Percentiles rank a stretch among this genome's conserved stretches.
phyloP scores from a whole-genome alignment of 2,113 vertebrate genomes.

The Macaca mulatta region DNA sequence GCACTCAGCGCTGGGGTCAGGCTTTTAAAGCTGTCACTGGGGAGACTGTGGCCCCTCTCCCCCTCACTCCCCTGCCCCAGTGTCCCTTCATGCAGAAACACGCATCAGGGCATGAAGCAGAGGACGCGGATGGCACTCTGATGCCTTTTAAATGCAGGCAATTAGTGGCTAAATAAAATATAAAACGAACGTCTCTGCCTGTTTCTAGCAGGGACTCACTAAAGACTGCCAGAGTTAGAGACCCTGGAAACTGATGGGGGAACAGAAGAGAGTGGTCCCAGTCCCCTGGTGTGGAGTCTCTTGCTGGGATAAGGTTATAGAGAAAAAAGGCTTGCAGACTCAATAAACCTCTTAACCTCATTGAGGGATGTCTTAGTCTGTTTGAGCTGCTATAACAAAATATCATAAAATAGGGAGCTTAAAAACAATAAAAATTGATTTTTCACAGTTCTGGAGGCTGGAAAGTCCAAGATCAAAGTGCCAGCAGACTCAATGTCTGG shows the following conservation, averaged over 20 bases:
- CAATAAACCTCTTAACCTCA: not conserved
- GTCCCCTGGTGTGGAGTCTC: not conserved
- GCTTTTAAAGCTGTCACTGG: constrained; percentile 76
- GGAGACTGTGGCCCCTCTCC: constrained; percentile 53
- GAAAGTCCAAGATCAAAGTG: not conserved
- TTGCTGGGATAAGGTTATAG: not conserved
- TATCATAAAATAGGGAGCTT: not conserved
- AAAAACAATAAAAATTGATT: not conserved
- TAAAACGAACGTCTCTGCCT: constrained; percentile 26
- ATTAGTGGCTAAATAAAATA: constrained; percentile 77
- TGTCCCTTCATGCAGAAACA: constrained; percentile 75
- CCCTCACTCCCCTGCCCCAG: constrained; percentile 5
- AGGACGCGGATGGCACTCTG: constrained; percentile 62
- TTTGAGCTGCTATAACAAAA: not conserved
- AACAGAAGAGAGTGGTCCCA: not conserved
- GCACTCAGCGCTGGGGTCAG: constrained; percentile 61
- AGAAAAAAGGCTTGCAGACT: not conserved
- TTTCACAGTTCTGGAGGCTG: not conserved
- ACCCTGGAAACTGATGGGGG: not conserved
- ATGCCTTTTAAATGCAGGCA: constrained; percentile 73
- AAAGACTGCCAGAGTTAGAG: not conserved
- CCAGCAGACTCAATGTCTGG: not conserved
- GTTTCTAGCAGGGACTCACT: constrained; percentile 25
- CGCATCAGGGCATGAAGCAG: constrained; percentile 70
- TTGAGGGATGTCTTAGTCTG: not conserved